A percentile compares a stretch with the other conserved stretches of the same genome.
These are phyloP conservation scores for Drosophila micromelanica DNA, from an alignment of 1,140 invertebrate genomes.

Conservation along the genomic window DNA sequence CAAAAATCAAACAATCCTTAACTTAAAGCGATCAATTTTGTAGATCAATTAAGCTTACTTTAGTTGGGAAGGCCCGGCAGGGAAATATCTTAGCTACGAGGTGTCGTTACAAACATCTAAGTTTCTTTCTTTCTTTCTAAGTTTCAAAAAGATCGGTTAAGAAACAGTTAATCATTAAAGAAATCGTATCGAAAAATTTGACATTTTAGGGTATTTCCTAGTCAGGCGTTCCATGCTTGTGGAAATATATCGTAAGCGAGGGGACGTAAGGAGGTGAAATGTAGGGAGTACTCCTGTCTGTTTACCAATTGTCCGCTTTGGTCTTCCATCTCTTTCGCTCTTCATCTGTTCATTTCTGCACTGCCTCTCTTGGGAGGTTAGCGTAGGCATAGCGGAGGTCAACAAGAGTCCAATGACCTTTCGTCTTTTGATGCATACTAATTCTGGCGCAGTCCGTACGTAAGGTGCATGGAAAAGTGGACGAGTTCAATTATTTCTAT, in stretches of 20 bases:
- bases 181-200: too few relatives aligned
- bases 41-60: too few relatives aligned
- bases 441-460: neutral
- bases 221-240: too few relatives aligned
- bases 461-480: neutral
- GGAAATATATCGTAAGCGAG: neutral
- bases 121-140: too few relatives aligned
- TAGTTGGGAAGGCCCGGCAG: too few relatives aligned
- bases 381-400: neutral
- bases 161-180: too few relatives aligned
- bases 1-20: too few relatives aligned
- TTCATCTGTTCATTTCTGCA: slow-evolving; percentile 2
- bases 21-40: too few relatives aligned
- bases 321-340: neutral
- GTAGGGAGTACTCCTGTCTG: neutral
- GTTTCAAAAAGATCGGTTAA: too few relatives aligned
- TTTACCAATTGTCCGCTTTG: slow-evolving; percentile 14
- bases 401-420: slow-evolving; percentile 12
- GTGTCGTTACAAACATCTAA: too few relatives aligned
- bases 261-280: neutral
- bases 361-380: neutral
- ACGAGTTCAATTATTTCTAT: neutral
- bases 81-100: too few relatives aligned
- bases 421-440: neutral
- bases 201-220: too few relatives aligned